phyloP scores from a whole-genome alignment of 2,888 invertebrate species.

The Apodemia duryi region DNA sequence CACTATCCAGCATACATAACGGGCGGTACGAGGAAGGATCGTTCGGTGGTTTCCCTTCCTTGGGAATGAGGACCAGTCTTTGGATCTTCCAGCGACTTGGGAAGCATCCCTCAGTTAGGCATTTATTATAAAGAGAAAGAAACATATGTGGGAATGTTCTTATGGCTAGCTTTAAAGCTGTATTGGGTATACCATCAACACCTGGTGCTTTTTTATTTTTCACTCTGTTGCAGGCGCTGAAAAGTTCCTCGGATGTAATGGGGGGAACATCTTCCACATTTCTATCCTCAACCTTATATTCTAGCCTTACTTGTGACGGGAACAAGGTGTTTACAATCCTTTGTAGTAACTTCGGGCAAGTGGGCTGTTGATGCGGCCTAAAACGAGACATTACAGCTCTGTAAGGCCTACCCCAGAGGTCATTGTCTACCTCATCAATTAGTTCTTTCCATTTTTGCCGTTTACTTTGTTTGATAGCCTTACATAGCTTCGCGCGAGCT shows the following conservation, averaged over 20 bases:
- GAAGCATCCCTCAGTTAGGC: background rate
- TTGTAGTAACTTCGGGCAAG: no score
- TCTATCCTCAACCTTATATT: background rate
- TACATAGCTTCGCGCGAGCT: no score
- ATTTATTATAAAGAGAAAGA: background rate
- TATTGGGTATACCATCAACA: background rate
- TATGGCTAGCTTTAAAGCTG: background rate
- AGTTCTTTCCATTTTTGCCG: no score
- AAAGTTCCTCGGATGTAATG: background rate
- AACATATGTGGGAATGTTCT: background rate
- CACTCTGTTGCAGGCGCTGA: background rate
- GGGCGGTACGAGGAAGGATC: background rate
- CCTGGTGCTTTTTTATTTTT: background rate
- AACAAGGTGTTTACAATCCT: no score
- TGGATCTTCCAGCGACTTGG: background rate
- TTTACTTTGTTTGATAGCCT: no score
- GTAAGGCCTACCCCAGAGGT: no score
- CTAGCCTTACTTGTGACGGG: no score
- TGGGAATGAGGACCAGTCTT: background rate
- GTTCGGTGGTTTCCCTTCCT: background rate
- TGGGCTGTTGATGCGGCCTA: no score
- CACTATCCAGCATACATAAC: no score
- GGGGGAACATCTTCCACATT: background rate
- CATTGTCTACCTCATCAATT: no score
- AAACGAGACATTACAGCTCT: no score